These are phyloP conservation scores for Clytia hemisphaerica DNA, from an alignment of 30 jellyfish, hydroid and myxozoan genomes.

Conservation along the genomic window DNA sequence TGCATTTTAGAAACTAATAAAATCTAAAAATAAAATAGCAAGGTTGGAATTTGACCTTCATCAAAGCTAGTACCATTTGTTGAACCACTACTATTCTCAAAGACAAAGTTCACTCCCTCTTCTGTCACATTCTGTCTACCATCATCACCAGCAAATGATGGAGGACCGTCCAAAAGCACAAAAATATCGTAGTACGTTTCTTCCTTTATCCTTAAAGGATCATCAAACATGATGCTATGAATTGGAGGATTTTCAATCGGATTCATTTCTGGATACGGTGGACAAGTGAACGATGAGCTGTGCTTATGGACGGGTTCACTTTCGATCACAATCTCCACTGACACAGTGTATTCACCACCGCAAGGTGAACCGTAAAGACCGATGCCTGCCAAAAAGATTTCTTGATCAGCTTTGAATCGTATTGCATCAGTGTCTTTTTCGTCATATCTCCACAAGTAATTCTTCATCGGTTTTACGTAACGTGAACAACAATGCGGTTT, in stretches of 20 bases:
- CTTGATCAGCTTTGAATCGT: constrained; percentile 76
- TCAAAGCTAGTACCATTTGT: constrained; percentile 97
- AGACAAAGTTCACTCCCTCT: constrained; percentile 78
- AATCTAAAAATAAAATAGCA: constrained; percentile 57
- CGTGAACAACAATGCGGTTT: constrained; percentile 74
- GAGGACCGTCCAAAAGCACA: constrained; percentile 95
- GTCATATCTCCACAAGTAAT: constrained; percentile 94
- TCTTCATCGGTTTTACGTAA: constrained; percentile 62
- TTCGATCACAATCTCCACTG: constrained; percentile 32
- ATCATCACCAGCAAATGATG: constrained; percentile 98
- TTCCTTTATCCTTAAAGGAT: constrained; percentile 66
- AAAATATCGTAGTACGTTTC: constrained; percentile 47
- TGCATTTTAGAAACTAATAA: neutral
- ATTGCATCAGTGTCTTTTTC: constrained; percentile 87
- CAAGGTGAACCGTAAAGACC: constrained; percentile 95
- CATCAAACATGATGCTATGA: constrained; percentile 75
- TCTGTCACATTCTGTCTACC: constrained; percentile 69
- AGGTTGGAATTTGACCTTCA: constrained; percentile 95
- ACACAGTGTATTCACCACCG: constrained; percentile 87
- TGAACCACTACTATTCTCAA: constrained; percentile 93
- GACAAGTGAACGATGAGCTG: constrained; percentile 71
- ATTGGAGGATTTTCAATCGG: constrained; percentile 69
- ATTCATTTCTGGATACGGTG: constrained; percentile 88
- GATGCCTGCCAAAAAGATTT: constrained; percentile 68
- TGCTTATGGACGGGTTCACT: constrained; percentile 43